Evolutionary conservation across 2,797 vertebrate genomes (phyloP).

Genomic region (Petrocephalus sullivani): DNA sequence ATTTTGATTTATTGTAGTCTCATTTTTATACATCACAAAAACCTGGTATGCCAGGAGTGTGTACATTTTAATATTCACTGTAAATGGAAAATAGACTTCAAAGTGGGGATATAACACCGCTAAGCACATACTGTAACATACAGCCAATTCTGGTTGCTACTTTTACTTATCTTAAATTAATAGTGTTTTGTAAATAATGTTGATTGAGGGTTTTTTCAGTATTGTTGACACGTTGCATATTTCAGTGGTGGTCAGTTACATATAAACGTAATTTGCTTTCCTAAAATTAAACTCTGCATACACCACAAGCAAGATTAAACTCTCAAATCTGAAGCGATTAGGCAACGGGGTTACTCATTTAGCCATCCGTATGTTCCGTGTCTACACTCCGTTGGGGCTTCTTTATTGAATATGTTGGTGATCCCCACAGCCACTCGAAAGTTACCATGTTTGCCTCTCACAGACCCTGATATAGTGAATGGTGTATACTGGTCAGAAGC

Average conservation of each 20-base stretch:
- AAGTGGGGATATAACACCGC: not conserved
- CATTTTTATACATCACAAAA: no score
- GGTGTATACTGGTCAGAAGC: constrained; percentile 97
- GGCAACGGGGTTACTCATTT: not conserved
- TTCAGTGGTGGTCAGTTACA: not conserved
- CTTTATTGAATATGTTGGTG: not conserved
- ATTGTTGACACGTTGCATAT: not conserved
- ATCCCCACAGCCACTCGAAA: not conserved
- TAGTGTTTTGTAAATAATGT: not conserved
- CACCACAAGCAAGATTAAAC: not conserved
- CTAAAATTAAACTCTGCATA: not conserved
- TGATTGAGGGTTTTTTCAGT: not conserved
- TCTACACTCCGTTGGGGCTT: not conserved
- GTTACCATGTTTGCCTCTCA: not conserved
- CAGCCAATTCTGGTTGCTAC: not conserved
- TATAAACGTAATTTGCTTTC: not conserved
- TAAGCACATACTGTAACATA: not conserved
- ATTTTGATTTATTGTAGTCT: no score
- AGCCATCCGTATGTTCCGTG: not conserved
- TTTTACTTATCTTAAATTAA: not conserved
- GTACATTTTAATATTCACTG: no score
- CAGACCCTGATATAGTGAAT: constrained; percentile 92
- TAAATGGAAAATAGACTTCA: not conserved
- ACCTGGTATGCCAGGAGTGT: no score
- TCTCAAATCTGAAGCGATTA: not conserved